Evolutionary conservation across 2,797 vertebrate species (phyloP).

Genomic region (Spinus pinus): DNA sequence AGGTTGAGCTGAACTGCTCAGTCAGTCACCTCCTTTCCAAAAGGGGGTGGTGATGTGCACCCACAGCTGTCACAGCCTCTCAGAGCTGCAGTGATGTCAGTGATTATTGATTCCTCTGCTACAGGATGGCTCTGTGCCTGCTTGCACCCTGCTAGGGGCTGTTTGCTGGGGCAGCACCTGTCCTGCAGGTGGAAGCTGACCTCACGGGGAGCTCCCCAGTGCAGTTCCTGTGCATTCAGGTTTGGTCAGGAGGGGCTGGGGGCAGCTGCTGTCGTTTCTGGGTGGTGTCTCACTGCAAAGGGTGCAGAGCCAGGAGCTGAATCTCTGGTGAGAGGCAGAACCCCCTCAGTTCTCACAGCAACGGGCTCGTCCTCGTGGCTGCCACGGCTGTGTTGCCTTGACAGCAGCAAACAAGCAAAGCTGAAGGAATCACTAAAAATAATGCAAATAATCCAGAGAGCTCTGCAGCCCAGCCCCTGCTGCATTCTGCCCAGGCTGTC

Average conservation of each 20-base stretch:
- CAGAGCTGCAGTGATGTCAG: neutral
- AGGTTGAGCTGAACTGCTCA: fast-evolving
- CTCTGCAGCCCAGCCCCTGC: neutral
- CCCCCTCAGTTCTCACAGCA: neutral
- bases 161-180: neutral
- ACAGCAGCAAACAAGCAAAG: neutral
- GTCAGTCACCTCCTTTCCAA: neutral
- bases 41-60: neutral
- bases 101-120: fast-evolving
- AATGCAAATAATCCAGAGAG: neutral
- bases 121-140: neutral
- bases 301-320: neutral
- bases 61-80: fast-evolving
- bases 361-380: neutral
- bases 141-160: fast-evolving
- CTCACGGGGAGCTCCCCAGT: neutral
- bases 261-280: neutral
- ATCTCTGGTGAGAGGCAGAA: neutral
- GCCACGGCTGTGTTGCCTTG: neutral
- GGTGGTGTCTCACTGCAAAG: fast-evolving
- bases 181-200: neutral
- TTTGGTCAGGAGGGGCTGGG: neutral
- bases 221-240: fast-evolving
- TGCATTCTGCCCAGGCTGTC: neutral
- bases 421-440: neutral